Evolutionary conservation across 2,888 invertebrate genomes (phyloP), one percentile per base, ranked within the genome.

Genomic region (Spodoptera picta): DNA sequence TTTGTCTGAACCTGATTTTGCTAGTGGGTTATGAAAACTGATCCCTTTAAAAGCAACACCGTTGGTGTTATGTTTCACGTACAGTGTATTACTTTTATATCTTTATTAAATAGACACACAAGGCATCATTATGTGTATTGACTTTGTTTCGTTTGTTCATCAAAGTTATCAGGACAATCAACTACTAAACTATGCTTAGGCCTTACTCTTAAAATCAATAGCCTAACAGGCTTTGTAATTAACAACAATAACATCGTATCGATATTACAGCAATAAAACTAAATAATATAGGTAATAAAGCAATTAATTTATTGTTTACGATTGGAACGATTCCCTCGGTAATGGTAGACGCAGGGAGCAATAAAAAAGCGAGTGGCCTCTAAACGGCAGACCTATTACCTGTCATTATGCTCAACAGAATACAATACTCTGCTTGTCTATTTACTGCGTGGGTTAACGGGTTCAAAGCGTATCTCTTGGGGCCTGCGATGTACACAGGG

Each of bases 291-390:
- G 69, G 62, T 68, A 62, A 69, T 56, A 55, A 50, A 61, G 23
- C 60, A 63, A 66, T 68, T 75, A 56, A 66, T 66, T 66, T 73
- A 78, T 75, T 52, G 68, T 77, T 79, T 70, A 79, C 69, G 72
- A 74, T 68, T 62, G 52, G 27, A 54, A 62, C 65, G 56, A 73
- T 64, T 56, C 53, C 49, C 42, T 41, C 48, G 36, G 54, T 70
- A 75, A 79, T 67, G 52, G 65, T 9, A 57, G 65, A 46, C 60
- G 48, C 78, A 73, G 73, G 54, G 53, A 51, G 58, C 50, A 58
- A 67, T 76, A 74, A 77, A 77, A 76, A 72, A 61, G 66, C 77
- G 19, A 78, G 77, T 69, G 65, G 65, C 62, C 52, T 67, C 50
- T 65, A 69, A 79, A 73, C 27, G 51, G 23, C 59, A 60, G 65